These are phyloP conservation scores for Glareola pratincola DNA, from an alignment of 2,113 vertebrate genomes.

Conservation along the genomic window DNA sequence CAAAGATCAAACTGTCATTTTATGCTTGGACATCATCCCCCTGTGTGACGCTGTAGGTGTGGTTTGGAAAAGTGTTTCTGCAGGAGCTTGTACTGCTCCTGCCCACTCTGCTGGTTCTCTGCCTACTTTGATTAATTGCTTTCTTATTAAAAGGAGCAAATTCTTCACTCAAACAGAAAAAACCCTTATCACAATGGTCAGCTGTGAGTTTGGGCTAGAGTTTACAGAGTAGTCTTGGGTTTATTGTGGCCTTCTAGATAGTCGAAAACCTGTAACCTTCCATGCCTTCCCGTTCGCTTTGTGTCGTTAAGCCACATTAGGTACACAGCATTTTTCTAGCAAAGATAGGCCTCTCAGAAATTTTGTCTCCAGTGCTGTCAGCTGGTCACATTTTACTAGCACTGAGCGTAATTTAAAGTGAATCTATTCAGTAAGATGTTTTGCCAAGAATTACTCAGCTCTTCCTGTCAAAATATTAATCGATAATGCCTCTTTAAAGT, in stretches of 20 bases:
- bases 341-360: neutral
- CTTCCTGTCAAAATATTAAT: neutral
- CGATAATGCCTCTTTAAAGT: neutral
- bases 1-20: neutral
- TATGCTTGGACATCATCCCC: neutral
- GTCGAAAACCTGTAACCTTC: neutral
- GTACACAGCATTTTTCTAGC: neutral
- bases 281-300: neutral
- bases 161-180: neutral
- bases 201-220: neutral
- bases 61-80: neutral
- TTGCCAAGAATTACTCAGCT: constrained; percentile 21
- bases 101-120: neutral
- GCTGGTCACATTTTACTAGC: neutral
- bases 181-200: neutral
- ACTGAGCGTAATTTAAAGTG: neutral
- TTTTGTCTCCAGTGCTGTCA: neutral
- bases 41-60: neutral
- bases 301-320: neutral
- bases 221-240: neutral
- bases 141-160: neutral
- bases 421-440: constrained; percentile 5
- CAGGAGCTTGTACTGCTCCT: neutral
- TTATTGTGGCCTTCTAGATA: neutral
- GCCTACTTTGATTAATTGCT: neutral